phyloP scores from a whole-genome alignment of 2,113 vertebrate species.

The Cheirogaleus medius region DNA sequence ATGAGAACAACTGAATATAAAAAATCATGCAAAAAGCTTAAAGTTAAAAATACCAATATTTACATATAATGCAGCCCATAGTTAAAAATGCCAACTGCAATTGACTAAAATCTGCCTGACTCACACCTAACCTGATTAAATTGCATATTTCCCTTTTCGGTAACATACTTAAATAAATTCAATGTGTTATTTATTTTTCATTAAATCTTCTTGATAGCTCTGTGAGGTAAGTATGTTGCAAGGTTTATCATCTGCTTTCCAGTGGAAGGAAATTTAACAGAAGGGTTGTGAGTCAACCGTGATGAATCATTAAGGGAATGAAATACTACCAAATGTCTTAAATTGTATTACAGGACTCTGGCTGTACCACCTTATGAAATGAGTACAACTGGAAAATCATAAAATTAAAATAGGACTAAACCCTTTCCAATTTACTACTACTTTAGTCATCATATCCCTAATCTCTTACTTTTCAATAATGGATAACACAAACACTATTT shows the following conservation, averaged over 20 bases:
- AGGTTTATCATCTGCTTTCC: not conserved
- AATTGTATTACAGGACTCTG: not conserved
- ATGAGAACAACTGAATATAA: not conserved
- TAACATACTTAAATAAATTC: not conserved
- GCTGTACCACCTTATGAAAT: not conserved
- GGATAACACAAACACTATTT: not conserved
- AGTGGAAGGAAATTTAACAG: not conserved
- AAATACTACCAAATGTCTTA: not conserved
- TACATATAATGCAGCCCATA: not conserved
- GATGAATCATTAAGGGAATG: not conserved
- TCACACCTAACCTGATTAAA: not conserved
- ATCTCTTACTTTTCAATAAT: not conserved
- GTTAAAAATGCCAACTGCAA: not conserved
- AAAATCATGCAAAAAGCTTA: not conserved
- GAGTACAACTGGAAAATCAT: not conserved
- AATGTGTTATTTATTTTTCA: not conserved
- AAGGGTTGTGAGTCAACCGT: not conserved
- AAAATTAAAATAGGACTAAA: not conserved
- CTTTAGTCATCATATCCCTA: not conserved
- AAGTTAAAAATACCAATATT: not conserved
- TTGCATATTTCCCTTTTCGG: not conserved
- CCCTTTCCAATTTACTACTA: not conserved
- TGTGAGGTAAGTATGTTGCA: not conserved
- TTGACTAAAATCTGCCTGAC: not conserved
- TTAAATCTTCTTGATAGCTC: not conserved